A percentile compares a stretch with the other conserved stretches of the same genome.
These are phyloP conservation scores for Atta cephalotes DNA, from an alignment of 1,140 invertebrate genomes.

Conservation along the genomic window DNA sequence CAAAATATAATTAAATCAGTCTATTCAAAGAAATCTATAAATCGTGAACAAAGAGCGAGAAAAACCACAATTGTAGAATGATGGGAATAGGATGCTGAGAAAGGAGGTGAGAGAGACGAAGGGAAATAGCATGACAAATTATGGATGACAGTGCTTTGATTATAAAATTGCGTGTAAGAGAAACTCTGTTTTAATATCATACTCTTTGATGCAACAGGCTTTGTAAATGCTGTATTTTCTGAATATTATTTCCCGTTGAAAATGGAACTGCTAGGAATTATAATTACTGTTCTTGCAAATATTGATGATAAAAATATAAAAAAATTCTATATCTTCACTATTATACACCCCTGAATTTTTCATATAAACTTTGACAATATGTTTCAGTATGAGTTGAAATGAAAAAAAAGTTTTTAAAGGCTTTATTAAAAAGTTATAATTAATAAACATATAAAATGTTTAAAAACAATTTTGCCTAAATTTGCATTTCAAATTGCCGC, in stretches of 20 bases:
- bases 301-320: neutral
- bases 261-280: neutral
- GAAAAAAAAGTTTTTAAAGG: too few species aligned
- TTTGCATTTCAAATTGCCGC: too few species aligned
- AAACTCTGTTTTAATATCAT: neutral
- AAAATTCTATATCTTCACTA: neutral
- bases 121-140: slow-evolving; percentile 12
- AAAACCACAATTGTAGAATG: slow-evolving; percentile 1
- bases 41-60: slow-evolving; percentile 26
- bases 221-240: neutral
- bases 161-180: slow-evolving; percentile 11
- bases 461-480: too few species aligned
- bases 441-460: too few species aligned
- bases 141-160: slow-evolving; percentile 17
- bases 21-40: slow-evolving; percentile 4
- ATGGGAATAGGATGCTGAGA: neutral
- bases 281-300: neutral
- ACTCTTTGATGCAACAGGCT: slow-evolving; percentile 5
- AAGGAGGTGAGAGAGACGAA: neutral
- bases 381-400: too few species aligned
- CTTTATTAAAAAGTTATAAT: too few species aligned
- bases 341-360: neutral
- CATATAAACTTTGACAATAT: too few species aligned
- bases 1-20: slow-evolving; percentile 51
- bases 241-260: slow-evolving; percentile 6